phyloP scores from a whole-genome alignment of 2,113 vertebrate species.

The Prolemur simus region DNA sequence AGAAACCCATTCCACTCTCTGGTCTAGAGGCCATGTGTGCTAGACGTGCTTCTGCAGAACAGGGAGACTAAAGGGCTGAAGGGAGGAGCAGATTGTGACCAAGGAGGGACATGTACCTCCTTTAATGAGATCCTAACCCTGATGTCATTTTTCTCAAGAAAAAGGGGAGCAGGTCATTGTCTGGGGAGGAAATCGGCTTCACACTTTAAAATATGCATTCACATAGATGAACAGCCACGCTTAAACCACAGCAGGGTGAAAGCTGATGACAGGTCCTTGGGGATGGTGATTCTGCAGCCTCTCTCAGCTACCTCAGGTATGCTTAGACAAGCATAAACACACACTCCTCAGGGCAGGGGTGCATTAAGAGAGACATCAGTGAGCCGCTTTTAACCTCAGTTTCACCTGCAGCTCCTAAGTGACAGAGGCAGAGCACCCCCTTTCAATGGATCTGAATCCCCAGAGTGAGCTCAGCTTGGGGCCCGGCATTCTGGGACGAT shows the following conservation, averaged over 20 bases:
- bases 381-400: background rate
- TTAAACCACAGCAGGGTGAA: background rate
- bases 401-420: slow-evolving; percentile 2
- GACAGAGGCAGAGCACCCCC: background rate
- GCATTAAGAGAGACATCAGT: background rate
- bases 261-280: background rate
- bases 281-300: background rate
- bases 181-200: background rate
- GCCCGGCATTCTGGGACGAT: background rate
- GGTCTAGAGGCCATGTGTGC: background rate
- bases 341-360: background rate
- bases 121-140: background rate
- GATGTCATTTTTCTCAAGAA: background rate
- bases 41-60: background rate
- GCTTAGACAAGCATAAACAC: background rate
- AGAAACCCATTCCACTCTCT: background rate
- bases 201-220: background rate
- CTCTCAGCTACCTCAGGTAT: background rate
- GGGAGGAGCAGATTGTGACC: background rate
- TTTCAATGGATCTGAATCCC: background rate
- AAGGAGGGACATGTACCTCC: background rate
- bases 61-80: background rate
- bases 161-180: background rate
- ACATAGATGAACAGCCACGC: background rate
- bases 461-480: slow-evolving; percentile 3